Evolutionary conservation across 2,113 vertebrate genomes (phyloP), one percentile per base, ranked within the genome.

Genomic region (Xenotilapia caudafasciata): DNA sequence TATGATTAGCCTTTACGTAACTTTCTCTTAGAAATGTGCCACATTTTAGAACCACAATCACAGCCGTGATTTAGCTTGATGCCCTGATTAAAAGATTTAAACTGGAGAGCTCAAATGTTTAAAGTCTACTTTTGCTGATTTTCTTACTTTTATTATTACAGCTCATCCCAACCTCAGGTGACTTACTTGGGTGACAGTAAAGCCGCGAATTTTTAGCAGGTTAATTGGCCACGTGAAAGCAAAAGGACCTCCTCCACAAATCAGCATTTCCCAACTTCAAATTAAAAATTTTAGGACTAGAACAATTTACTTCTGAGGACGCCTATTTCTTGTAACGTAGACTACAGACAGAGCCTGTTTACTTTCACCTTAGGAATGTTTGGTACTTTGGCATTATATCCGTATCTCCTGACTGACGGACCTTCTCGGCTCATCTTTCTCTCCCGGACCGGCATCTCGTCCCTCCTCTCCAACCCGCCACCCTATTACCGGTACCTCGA

Each of bases 331-430:
- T 5, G 28, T 56, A 68, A 86, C 58, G 40, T 3, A 26, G 68
- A 58, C 83, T 35, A 3, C 85, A 53, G 86, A 73, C 82, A 62
- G n/a, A 70, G 81, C 62, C 85, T 65, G 89, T 90, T 93, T 86
- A 94, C 93, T 94, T 93, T 86, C 82, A 93, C 87, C 93, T 89
- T 88, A 83, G 93, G 94, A 94, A 94, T 94, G 93, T 94, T 95
- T 93, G 92, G 73, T 89, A 95, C 94, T 93, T 95, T 93, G 90
- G 87, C 89, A 89, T 86, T 90, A 23, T 86, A 88, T 92, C 90
- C 90, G 47, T 60, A 54, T 65, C 81, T 86, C 56, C 89, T 68
- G 79, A 77, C 6, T 82, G 87, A 91, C 86, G 79, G 81, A 92
- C 82, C 85, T 51, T 23, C 47, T 45, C 3, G 35, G 80, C 49